Base-by-base conservation (phyloP, 2,888 invertebrate genomes). In the Cartodere bifasciata region DNA sequence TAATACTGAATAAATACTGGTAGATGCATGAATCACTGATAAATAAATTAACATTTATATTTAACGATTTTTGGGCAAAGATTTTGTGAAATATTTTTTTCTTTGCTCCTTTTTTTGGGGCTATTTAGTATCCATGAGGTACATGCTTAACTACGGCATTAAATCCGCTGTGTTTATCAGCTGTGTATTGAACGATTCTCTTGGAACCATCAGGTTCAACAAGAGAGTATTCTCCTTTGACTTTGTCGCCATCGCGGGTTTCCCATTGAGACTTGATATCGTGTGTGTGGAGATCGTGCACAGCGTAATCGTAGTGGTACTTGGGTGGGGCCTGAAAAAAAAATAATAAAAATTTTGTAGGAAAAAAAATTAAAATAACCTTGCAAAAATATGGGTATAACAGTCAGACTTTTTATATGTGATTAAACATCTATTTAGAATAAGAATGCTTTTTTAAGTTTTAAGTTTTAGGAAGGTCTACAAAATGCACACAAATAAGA, bases 181-280 rank as follows among this genome's bases (percentile, higher is more conserved):
- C 56, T 15, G 54, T 54, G 41, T 60, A 60, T 23, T 52, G 46
- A 13, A 60, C 59, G 27, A 56, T 53, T 15, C 59, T 49, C 36
- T 48, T 57, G 32, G 53, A 48, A 35, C 60, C 59, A 35, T 59
- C 60, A 4, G 59, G 55, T 44, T 60, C 59, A 3, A 57, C 44
- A 13, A 58, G 31, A 26, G 58, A 59, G 49, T 62, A 63, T 45
- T 59, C 56, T 3, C 62, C 62, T 37, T 60, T 56, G 32, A 63
- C 62, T 34, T 51, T 52, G 37, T 63, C 62, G 3, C 62, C 62
- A 33, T 63, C 60, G 28, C 62, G 45, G 13, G 60, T 58, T 44
- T 63, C 62, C 56, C 59, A 60, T 41, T 61, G 60, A 34, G 52
- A 58, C 44, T 63, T 63, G 35, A 62, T 56, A 42, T 63, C 62